Conservation (phyloP, 2,113 vertebrate genomes). For the Percina caprodes region DNA sequence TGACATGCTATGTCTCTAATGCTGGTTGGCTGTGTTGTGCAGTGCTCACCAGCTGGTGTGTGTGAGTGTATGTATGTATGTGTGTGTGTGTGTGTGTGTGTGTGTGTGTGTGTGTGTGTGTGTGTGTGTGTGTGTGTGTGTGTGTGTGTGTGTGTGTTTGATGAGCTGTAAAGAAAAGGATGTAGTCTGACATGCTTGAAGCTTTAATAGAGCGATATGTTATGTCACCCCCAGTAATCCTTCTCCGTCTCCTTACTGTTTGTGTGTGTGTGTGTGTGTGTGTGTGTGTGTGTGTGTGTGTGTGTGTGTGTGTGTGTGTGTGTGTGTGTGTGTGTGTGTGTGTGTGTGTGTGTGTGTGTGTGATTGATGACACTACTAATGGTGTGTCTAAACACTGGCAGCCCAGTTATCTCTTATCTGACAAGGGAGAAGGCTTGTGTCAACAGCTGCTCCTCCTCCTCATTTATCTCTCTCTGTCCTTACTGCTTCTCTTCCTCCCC, state of each 20-base stretch:
- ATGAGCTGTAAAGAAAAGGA: constrained; percentile 39
- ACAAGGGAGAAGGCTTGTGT: constrained; percentile 67
- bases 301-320: constrained; percentile 3
- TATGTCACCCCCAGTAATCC: constrained; percentile 56
- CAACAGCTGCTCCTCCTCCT: constrained; percentile 51
- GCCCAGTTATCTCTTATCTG: constrained; percentile 75
- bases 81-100: constrained; percentile 11
- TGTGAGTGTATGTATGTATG: constrained; percentile 10
- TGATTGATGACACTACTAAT: constrained; percentile 75
- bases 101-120: constrained; percentile 19
- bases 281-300: constrained; percentile 7
- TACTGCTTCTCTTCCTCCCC: constrained; percentile 23
- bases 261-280: constrained; percentile 10
- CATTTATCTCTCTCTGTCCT: constrained; percentile 56
- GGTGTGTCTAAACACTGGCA: constrained; percentile 71
- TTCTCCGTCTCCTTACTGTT: constrained; percentile 21
- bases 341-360: constrained; percentile 34
- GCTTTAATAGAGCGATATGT: constrained; percentile 60
- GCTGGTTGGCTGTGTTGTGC: constrained; percentile 6
- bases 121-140: constrained; percentile 2
- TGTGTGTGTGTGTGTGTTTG: constrained; percentile 21
- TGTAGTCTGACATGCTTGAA: constrained; percentile 44
- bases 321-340: constrained; percentile 8
- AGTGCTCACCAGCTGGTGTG: constrained; percentile 1
- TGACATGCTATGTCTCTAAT: neutral